phyloP scores from a whole-genome alignment of 92 coral and sea anemone genomes.

The Parazoanthus swiftii region DNA sequence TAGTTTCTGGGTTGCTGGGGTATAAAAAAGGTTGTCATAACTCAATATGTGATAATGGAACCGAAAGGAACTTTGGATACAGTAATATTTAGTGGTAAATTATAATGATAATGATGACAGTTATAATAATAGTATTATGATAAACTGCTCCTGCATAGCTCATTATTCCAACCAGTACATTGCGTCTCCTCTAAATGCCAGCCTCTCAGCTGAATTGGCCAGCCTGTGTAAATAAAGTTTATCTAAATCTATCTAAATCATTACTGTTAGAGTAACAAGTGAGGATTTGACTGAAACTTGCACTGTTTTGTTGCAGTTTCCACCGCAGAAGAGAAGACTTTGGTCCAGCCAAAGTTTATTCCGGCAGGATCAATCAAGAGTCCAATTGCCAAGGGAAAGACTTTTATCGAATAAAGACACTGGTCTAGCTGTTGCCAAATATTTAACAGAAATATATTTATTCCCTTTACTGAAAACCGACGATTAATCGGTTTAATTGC shows the following conservation, averaged over 20 bases:
- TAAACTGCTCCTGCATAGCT: too few relatives aligned
- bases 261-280: not conserved
- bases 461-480: not conserved
- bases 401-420: slow-evolving; percentile 59
- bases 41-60: too few relatives aligned
- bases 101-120: too few relatives aligned
- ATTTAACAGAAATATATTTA: not conserved
- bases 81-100: too few relatives aligned
- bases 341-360: slow-evolving; percentile 96
- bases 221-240: not conserved
- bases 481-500: not conserved
- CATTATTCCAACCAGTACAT: too few relatives aligned
- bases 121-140: too few relatives aligned
- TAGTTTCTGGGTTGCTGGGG: too few relatives aligned
- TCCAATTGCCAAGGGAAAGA: slow-evolving; percentile 89
- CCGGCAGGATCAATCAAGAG: slow-evolving; percentile 93
- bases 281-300: not conserved
- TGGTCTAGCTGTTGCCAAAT: not conserved
- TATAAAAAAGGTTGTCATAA: too few relatives aligned
- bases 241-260: not conserved
- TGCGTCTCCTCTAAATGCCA: too few relatives aligned
- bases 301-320: slow-evolving; percentile 47
- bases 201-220: too few relatives aligned
- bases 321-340: slow-evolving; percentile 62
- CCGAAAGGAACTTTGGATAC: too few relatives aligned